These are phyloP conservation scores for Hypsopygia costalis DNA, from an alignment of 2,888 invertebrate species.

Conservation along the genomic window DNA sequence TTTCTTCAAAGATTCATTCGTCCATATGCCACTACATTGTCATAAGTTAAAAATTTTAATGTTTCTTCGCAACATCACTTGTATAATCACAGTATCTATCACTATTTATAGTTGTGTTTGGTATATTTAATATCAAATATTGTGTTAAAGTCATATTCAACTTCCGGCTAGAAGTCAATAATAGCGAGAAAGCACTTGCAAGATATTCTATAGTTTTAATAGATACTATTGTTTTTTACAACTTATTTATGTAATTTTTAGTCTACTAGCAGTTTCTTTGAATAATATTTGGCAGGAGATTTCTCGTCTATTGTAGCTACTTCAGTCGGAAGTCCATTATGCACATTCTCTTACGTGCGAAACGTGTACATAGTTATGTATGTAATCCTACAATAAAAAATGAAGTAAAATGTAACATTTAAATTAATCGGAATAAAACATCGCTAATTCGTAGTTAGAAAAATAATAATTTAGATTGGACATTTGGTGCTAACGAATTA, in stretches of 20 bases:
- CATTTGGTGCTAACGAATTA: conserved; percentile 70
- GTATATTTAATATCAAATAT: too few species aligned
- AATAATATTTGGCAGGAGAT: too few species aligned
- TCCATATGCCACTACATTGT: neutral
- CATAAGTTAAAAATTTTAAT: neutral
- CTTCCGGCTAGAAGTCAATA: too few species aligned
- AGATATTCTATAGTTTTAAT: too few species aligned
- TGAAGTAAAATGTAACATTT: conserved; percentile 14
- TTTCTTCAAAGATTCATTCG: neutral
- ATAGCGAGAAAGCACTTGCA: too few species aligned
- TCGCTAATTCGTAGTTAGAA: conserved; percentile 48
- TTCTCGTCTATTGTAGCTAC: neutral
- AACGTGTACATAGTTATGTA: conserved; percentile 16
- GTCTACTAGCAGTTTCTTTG: too few species aligned
- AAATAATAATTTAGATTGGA: conserved; percentile 53
- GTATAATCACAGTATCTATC: conserved; percentile 1
- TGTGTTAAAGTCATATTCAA: too few species aligned
- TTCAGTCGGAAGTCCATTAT: neutral
- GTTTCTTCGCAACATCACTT: conserved; percentile 2
- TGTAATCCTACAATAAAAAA: conserved; percentile 7
- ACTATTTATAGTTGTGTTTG: too few species aligned
- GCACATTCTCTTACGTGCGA: conserved; percentile 11
- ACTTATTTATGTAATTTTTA: too few species aligned
- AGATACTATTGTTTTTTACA: too few species aligned
- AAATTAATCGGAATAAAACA: conserved; percentile 26